Evolutionary conservation across 2,113 vertebrate species (phyloP).

Genomic region (Prunella fulvescens): DNA sequence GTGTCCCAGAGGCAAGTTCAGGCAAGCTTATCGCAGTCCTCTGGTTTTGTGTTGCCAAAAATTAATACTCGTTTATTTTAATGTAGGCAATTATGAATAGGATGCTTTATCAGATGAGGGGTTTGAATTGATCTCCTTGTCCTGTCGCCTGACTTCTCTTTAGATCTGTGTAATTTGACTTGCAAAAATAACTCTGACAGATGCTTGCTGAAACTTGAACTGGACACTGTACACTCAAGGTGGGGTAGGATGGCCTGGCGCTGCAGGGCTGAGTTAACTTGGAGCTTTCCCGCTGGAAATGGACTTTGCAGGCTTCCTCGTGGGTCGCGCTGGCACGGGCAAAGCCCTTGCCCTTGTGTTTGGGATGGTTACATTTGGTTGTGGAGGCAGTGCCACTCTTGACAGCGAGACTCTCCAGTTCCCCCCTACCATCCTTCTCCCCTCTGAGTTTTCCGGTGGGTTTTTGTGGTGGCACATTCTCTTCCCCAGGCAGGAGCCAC

Average conservation of each 20-base stretch:
- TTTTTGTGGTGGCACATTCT: not conserved
- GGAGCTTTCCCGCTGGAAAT: not conserved
- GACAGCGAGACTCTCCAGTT: not conserved
- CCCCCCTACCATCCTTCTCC: not conserved
- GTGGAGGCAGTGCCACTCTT: not conserved
- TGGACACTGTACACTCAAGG: not conserved
- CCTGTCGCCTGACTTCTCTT: constrained; percentile 9
- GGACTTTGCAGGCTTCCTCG: not conserved
- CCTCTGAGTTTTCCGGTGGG: not conserved
- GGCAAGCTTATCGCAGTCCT: constrained; percentile 65
- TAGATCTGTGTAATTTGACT: constrained; percentile 51
- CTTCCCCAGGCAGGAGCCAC: not conserved
- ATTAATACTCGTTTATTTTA: constrained; percentile 66
- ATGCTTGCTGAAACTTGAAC: constrained; percentile 61
- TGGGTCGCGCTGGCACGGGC: accelerated
- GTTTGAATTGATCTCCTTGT: constrained; percentile 60
- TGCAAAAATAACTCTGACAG: constrained; percentile 43
- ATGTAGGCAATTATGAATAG: constrained; percentile 50
- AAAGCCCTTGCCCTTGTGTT: not conserved
- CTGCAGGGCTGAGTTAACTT: not conserved
- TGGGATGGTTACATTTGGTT: not conserved
- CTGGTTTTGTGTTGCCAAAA: constrained; percentile 62
- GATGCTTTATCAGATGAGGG: constrained; percentile 40
- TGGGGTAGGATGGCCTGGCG: not conserved
- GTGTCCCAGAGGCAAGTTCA: constrained; percentile 69